Evolutionary conservation across 2,888 invertebrate species (phyloP).

Genomic region (Drosophila ustulata): DNA sequence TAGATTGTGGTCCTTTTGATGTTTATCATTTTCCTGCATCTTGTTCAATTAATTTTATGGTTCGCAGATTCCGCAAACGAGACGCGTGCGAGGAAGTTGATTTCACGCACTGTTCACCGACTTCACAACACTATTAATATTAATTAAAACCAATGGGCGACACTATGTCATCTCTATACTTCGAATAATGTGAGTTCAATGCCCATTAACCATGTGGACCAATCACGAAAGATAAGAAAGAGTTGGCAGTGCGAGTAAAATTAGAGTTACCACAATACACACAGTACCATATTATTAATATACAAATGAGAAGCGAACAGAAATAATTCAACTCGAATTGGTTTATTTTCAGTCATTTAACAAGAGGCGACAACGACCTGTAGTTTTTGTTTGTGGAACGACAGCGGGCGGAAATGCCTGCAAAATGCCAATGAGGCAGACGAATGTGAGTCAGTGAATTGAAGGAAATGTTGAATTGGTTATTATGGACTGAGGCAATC

Average conservation of each 20-base stretch:
- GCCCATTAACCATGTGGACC: constrained; percentile 9
- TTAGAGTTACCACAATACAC: neutral
- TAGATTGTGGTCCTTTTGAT: constrained; percentile 31
- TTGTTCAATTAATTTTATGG: constrained; percentile 20
- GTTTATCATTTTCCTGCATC: constrained; percentile 20
- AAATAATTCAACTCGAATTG: neutral
- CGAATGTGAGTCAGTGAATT: constrained; percentile 31
- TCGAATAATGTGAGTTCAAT: constrained; percentile 3
- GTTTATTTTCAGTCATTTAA: neutral
- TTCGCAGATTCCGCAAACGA: constrained; percentile 11
- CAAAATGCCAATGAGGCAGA: constrained; percentile 29
- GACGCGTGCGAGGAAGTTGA: neutral
- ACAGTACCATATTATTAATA: neutral
- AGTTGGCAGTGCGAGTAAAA: neutral
- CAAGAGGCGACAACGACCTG: constrained; percentile 7
- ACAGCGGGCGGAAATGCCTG: constrained; percentile 52
- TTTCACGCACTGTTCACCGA: neutral
- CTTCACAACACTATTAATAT: constrained; percentile 23
- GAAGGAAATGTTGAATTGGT: constrained; percentile 16
- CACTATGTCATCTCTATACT: constrained; percentile 13
- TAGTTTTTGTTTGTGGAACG: constrained; percentile 4
- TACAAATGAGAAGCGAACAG: neutral
- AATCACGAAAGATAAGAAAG: constrained; percentile 6
- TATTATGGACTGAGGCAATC: constrained; percentile 39
- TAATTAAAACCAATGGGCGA: constrained; percentile 18